phyloP scores from a whole-genome alignment of 1,140 invertebrate genomes.

The Mylabris phalerata region DNA sequence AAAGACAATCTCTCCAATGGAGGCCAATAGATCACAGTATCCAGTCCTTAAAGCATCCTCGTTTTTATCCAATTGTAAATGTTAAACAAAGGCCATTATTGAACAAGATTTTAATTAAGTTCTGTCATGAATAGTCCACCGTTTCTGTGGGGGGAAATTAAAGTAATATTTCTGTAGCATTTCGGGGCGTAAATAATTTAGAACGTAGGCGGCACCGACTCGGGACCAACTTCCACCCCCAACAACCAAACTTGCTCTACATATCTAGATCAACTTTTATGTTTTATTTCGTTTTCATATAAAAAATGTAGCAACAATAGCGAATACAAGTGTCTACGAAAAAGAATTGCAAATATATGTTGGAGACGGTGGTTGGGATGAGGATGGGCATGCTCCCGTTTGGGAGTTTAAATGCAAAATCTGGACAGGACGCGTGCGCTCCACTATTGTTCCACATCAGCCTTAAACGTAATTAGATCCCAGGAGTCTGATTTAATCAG shows the following conservation, averaged over 20 bases:
- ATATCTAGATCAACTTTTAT: too few relatives aligned
- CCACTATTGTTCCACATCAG: slow-evolving; percentile 8
- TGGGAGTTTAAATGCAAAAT: not conserved
- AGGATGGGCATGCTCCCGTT: not conserved
- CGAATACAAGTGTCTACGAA: too few relatives aligned
- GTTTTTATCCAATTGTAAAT: not conserved
- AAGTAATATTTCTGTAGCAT: slow-evolving; percentile 10
- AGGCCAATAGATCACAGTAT: too few relatives aligned
- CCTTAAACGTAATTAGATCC: slow-evolving; percentile 14
- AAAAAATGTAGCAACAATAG: too few relatives aligned
- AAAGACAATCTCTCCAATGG: too few relatives aligned
- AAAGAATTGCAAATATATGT: too few relatives aligned
- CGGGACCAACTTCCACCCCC: slow-evolving; percentile 1
- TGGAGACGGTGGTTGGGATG: too few relatives aligned
- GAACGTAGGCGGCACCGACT: slow-evolving; percentile 13
- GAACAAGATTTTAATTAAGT: slow-evolving; percentile 10
- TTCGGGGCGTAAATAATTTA: slow-evolving; percentile 16
- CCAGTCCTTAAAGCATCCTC: too few relatives aligned
- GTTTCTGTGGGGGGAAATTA: slow-evolving; percentile 3
- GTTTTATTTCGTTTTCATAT: too few relatives aligned
- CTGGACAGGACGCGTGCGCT: slow-evolving; percentile 1
- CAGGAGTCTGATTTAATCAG: slow-evolving; percentile 18
- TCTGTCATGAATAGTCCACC: not conserved
- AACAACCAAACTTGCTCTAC: not conserved
- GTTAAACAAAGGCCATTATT: not conserved